Evolutionary conservation across 2,888 invertebrate species (phyloP), one percentile per base, ranked within the genome.

Genomic region (Eupithecia centaureata): DNA sequence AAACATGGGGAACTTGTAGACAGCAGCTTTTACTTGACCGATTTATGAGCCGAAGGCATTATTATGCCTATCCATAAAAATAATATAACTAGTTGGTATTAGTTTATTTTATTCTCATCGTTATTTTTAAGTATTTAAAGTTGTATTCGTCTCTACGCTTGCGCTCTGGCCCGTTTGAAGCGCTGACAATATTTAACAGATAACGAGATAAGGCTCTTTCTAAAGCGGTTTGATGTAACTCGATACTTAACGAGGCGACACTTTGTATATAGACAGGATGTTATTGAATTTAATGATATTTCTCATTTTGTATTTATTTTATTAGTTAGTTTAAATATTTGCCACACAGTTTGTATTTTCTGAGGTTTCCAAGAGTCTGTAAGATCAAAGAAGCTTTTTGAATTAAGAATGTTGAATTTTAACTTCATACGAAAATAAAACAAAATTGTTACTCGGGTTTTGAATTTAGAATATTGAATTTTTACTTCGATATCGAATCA

Each of bases 61-160:
- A 92, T 88, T 87, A 30, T 30, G 5, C 5, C n/a, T n/a, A n/a
- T n/a, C n/a, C n/a, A n/a, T n/a, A n/a, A n/a, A n/a, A n/a, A n/a
- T n/a, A n/a, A n/a, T n/a, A n/a, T n/a, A n/a, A n/a, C n/a, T n/a
- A 89, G 89, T 89, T 91, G 89, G 84, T 88, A 88, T 85, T 83
- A 81, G 85, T 90, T 91, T 90, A 90, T 90, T 89, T 91, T 88
- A 90, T 89, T 88, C 84, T 82, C 86, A 87, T 89, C 89, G 90
- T 91, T 91, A 90, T 85, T 90, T 89, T 89, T 89, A 90, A 88
- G 87, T 76, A 82, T 84, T 38, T 56, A 30, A 32, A 81, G 83
- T 81, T 79, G 82, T 82, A 86, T 87, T 88, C 85, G 89, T 89
- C 90, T 90, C 85, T 80, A 82, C 84, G 85, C 42, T 47, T 82